These are phyloP conservation scores for Hyaena hyaena DNA, from an alignment of 2,113 vertebrate genomes.

Conservation along the genomic window DNA sequence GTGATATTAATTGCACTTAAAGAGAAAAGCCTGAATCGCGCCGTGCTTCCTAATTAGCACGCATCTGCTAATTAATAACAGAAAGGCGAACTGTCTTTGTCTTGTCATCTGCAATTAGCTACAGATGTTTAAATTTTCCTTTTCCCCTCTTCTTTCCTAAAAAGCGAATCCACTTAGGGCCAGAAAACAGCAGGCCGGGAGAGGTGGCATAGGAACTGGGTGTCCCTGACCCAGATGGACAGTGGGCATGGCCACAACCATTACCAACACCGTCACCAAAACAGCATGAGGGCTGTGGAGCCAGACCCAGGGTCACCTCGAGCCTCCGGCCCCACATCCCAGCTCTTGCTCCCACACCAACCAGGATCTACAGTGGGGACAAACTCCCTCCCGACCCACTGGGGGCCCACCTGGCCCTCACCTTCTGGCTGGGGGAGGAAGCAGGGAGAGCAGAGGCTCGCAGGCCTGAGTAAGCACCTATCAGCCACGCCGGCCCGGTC, in stretches of 20 bases:
- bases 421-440: fast-evolving
- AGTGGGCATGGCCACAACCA: background rate
- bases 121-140: constrained; percentile 74
- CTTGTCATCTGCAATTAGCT: constrained; percentile 86
- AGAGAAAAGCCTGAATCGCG: constrained; percentile 83
- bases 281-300: fast-evolving
- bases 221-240: fast-evolving
- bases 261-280: background rate
- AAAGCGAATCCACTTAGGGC: constrained; percentile 48
- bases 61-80: constrained; percentile 87
- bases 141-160: background rate
- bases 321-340: fast-evolving
- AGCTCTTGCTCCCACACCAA: background rate
- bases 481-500: fast-evolving
- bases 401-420: background rate
- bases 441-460: background rate
- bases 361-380: no score
- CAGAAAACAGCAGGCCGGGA: background rate
- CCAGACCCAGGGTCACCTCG: background rate
- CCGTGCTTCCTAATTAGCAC: constrained; percentile 86
- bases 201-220: background rate
- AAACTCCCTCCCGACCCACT: no score
- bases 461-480: fast-evolving
- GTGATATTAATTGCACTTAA: constrained; percentile 85
- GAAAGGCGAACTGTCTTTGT: constrained; percentile 86